A percentile compares a stretch with the other conserved stretches of the same genome.
phyloP scores from a whole-genome alignment of 2,888 invertebrate genomes.

The Vanessa cardui region DNA sequence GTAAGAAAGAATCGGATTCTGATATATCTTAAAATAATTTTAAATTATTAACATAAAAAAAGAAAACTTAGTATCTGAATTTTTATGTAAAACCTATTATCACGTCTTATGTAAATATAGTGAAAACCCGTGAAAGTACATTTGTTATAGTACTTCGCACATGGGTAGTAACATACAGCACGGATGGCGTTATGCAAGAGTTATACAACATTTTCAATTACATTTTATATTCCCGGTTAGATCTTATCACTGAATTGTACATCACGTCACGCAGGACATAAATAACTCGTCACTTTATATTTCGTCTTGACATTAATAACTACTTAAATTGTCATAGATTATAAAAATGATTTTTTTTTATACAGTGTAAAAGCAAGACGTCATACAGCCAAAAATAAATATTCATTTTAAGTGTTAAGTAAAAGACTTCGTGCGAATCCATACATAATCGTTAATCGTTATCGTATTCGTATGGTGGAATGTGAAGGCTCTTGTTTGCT shows the following conservation, averaged over 20 bases:
- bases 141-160: conserved; percentile 69
- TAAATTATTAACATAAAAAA: too few species aligned
- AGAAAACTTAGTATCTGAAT: not conserved
- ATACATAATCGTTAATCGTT: conserved; percentile 1
- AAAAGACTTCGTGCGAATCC: not conserved
- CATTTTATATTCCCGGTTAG: conserved; percentile 17
- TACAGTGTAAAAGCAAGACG: too few species aligned
- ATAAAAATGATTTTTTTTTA: too few species aligned
- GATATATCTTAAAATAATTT: too few species aligned
- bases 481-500: conserved; percentile 13
- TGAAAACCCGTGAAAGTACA: conserved; percentile 64
- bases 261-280: not conserved
- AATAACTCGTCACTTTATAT: not conserved
- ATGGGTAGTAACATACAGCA: conserved; percentile 56
- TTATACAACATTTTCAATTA: conserved; percentile 20
- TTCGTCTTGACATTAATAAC: not conserved
- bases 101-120: conserved; percentile 47
- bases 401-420: too few species aligned
- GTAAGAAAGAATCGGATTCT: too few species aligned
- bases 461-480: conserved; percentile 22
- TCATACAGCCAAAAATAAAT: too few species aligned
- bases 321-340: not conserved
- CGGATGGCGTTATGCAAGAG: conserved; percentile 38
- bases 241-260: conserved; percentile 21
- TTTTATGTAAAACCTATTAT: conserved; percentile 16